Conservation (phyloP, 2,888 invertebrate species). For the Physocephala rufipes region DNA sequence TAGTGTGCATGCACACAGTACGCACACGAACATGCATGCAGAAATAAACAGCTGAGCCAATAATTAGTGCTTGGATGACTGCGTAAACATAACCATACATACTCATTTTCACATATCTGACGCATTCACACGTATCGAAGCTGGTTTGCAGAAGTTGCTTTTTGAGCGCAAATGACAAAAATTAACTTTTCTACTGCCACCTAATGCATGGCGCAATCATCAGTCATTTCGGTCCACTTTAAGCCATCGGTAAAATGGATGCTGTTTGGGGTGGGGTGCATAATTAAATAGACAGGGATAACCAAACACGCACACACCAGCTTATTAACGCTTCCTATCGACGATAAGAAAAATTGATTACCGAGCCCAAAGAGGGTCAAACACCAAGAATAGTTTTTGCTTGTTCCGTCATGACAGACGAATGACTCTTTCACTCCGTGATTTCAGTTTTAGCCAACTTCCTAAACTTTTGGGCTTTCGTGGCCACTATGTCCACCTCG, state of each 20-base stretch:
- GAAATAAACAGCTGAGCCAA: constrained; percentile 17
- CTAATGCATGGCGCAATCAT: constrained; percentile 21
- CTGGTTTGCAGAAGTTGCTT: constrained; percentile 39
- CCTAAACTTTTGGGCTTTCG: constrained; percentile 20
- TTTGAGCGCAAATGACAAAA: constrained; percentile 41
- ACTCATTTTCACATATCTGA: constrained; percentile 16
- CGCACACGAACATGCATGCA: neutral
- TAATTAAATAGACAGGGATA: constrained; percentile 31
- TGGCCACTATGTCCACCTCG: neutral
- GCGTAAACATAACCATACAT: neutral
- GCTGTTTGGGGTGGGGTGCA: constrained; percentile 1
- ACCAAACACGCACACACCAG: constrained; percentile 18
- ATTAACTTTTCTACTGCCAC: constrained; percentile 16
- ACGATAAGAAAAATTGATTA: constrained; percentile 17
- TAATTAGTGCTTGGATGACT: neutral
- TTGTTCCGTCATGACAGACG: constrained; percentile 16
- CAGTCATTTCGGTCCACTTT: constrained; percentile 15
- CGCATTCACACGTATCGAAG: neutral
- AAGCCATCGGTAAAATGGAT: neutral
- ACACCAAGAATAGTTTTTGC: neutral
- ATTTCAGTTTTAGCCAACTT: constrained; percentile 25
- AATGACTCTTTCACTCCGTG: constrained; percentile 31
- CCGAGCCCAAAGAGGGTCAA: neutral
- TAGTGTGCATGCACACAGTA: neutral
- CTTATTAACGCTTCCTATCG: constrained; percentile 7